Base-by-base conservation (phyloP, 1,140 invertebrate species). In the Trinorchestia longiramus region DNA sequence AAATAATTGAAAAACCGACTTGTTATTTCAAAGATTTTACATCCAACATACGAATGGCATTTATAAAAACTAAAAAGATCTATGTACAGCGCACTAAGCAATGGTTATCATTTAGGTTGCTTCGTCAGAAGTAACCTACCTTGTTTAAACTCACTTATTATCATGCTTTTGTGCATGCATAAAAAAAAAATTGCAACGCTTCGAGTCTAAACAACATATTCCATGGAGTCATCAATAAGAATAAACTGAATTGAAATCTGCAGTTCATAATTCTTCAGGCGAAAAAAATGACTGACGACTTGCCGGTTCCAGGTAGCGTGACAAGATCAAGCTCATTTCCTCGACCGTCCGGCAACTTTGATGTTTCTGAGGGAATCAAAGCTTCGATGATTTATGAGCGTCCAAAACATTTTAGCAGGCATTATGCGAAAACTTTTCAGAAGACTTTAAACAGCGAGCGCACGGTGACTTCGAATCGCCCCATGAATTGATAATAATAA, bases 241-340 rank as follows among this genome's bases (percentile, higher is more conserved):
- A 77, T 28, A 77, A 77, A 77, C 62, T 36, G 1, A 77, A 77
- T 23, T 77, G 28, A 77, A 77, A 77, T 77, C 62, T 36, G 62
- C 62, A 77, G 62, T 28, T 36, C 62, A 36, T 53, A 77, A 77
- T 36, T 77, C 28, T 77, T 15, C 62, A 77, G 62, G 28, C 62
- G 47, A 77, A 77, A 36, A 77, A 77, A 77, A 36, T 36, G 28
- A 77, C 62, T 77, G 62, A 36, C 15, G 36, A 77, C 28, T 15
- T 36, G 11, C 28, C 3, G 8, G 28, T 77, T 77, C 1, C 15
- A 77, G 11, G 62, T 77, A 77, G 62, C 62, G 62, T 77, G 62
- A 90, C 88, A 90, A 90, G 41, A 90, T 90, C 41, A 90, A 42
- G 88, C n/a, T 90, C n/a, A 90, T 90, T 90, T 90, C 41, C 88